These are phyloP conservation scores for Leptobrachium ailaonicum DNA, from an alignment of 2,113 vertebrate species.

Conservation along the genomic window DNA sequence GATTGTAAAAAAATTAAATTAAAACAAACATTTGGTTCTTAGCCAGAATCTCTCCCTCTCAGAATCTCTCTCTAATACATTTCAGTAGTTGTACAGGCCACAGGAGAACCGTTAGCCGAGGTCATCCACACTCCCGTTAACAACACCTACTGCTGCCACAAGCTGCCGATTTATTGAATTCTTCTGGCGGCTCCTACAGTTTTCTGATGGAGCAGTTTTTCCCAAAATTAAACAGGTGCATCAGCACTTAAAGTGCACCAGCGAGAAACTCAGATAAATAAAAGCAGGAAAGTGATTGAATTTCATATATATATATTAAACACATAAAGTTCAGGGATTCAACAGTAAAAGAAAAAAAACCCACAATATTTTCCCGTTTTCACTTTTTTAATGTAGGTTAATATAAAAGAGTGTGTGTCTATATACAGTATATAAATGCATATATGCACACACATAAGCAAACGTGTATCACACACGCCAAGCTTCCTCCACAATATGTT, in stretches of 20 bases:
- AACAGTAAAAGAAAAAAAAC: too few species aligned
- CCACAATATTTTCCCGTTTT: too few species aligned
- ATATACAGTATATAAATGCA: too few species aligned
- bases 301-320: too few species aligned
- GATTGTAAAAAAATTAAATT: slow-evolving; percentile 8
- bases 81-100: slow-evolving; percentile 8
- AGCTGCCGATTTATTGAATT: slow-evolving; percentile 5
- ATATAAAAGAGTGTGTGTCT: too few species aligned
- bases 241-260: not conserved
- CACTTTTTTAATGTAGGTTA: too few species aligned
- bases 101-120: slow-evolving; percentile 7
- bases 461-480: too few species aligned
- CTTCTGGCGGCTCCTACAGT: not conserved
- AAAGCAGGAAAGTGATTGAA: too few species aligned
- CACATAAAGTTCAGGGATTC: not conserved
- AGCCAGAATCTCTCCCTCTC: not conserved
- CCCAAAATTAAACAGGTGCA: slow-evolving; percentile 1
- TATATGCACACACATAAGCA: too few species aligned
- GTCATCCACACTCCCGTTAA: slow-evolving; percentile 12
- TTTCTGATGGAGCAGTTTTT: slow-evolving; percentile 1
- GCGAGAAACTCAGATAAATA: not conserved
- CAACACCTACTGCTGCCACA: not conserved
- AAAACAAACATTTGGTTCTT: slow-evolving; percentile 12
- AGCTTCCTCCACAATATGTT: too few species aligned
- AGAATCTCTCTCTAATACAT: not conserved